phyloP scores from a whole-genome alignment of 2,888 invertebrate genomes.

The Baccha elongata region DNA sequence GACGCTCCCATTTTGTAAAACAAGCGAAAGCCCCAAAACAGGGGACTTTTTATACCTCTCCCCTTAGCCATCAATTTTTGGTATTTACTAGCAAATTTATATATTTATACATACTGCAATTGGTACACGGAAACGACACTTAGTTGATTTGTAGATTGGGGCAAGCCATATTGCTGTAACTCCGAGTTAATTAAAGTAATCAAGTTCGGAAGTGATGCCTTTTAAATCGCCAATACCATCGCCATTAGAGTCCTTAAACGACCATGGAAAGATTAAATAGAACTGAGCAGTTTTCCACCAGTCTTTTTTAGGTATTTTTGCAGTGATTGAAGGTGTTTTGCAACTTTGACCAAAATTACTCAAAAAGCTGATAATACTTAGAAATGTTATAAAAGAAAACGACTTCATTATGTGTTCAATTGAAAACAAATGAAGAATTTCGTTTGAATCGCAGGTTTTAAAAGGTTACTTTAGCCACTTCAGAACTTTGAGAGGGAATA shows the following conservation, averaged over 20 bases:
- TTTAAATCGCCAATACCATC: slow-evolving; percentile 93
- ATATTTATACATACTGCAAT: too few species aligned
- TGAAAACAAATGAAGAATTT: neutral
- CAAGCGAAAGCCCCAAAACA: too few species aligned
- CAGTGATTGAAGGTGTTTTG: slow-evolving; percentile 28
- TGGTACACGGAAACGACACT: too few species aligned
- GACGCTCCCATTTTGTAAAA: too few species aligned
- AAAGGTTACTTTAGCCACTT: neutral
- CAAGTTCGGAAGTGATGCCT: slow-evolving; percentile 85
- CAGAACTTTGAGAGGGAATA: neutral
- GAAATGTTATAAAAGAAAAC: neutral
- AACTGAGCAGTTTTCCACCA: slow-evolving; percentile 93
- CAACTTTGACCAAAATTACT: slow-evolving; percentile 9
- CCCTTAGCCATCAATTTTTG: too few species aligned
- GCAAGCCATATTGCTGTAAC: slow-evolving; percentile 88
- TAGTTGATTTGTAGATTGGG: slow-evolving; percentile 89
- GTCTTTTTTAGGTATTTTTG: slow-evolving; percentile 81
- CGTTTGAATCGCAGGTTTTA: slow-evolving; percentile 6
- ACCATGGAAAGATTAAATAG: slow-evolving; percentile 93
- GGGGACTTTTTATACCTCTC: too few species aligned
- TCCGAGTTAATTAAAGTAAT: slow-evolving; percentile 87
- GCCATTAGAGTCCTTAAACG: slow-evolving; percentile 91
- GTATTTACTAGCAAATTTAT: too few species aligned
- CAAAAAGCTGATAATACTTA: slow-evolving; percentile 13
- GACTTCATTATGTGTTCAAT: slow-evolving; percentile 58